These are phyloP conservation scores for Iphiclides podalirius DNA, from an alignment of 2,888 invertebrate species.

Conservation along the genomic window DNA sequence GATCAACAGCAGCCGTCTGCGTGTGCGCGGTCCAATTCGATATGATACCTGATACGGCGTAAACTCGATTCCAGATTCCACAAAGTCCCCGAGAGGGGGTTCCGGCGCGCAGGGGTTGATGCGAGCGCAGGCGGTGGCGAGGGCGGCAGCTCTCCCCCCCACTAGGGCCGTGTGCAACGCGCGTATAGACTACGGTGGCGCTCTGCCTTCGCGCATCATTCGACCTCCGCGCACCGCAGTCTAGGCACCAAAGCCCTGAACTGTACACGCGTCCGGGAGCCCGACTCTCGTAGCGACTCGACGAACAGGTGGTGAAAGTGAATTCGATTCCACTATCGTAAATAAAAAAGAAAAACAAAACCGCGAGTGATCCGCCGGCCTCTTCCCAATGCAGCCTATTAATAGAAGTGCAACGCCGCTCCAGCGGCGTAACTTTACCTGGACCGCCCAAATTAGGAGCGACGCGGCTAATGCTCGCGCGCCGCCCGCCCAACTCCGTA, in stretches of 20 bases:
- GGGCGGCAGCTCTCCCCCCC: constrained; percentile 56
- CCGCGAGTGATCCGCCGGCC: constrained; percentile 67
- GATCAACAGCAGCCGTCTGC: not conserved
- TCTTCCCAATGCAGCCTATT: constrained; percentile 65
- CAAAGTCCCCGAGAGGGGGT: constrained; percentile 5
- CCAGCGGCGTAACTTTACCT: constrained; percentile 77
- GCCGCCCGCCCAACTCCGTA: constrained; percentile 58
- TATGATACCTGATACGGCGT: constrained; percentile 20
- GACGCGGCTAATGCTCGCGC: constrained; percentile 56
- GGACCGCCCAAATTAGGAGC: constrained; percentile 80
- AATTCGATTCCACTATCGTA: constrained; percentile 40
- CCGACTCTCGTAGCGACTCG: constrained; percentile 76
- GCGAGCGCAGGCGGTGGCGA: constrained; percentile 41
- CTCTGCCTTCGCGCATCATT: constrained; percentile 74
- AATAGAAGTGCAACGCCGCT: constrained; percentile 72
- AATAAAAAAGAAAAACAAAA: constrained; percentile 38
- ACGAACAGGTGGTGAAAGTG: constrained; percentile 80
- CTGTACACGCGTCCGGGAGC: constrained; percentile 76
- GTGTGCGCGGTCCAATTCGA: not conserved
- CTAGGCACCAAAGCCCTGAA: constrained; percentile 71
- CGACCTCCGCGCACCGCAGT: constrained; percentile 78
- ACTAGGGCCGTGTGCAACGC: constrained; percentile 79
- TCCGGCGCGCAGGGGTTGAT: constrained; percentile 23
- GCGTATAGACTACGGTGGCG: constrained; percentile 74
- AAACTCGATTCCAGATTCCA: constrained; percentile 19